Evolutionary conservation across 1,140 invertebrate genomes (phyloP).

Genomic region (Sarcophaga bullata): DNA sequence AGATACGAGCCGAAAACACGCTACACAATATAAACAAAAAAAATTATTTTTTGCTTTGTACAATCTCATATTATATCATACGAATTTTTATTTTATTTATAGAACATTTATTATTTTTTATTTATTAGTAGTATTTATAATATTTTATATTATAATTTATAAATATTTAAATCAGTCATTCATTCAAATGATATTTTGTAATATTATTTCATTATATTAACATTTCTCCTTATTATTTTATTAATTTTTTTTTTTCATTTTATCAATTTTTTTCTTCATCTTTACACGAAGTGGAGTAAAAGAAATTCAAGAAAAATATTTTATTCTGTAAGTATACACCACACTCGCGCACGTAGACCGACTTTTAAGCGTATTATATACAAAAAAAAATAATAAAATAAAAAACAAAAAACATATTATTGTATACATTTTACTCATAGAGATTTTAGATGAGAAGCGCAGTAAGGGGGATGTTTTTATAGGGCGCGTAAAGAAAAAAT

Average conservation of each 20-base stretch:
- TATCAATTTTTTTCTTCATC: neutral
- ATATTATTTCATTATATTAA: neutral
- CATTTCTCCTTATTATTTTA: neutral
- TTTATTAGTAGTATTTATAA: too few species aligned
- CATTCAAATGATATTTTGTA: neutral
- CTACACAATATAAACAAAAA: neutral
- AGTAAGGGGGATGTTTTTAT: slow-evolving; percentile 5
- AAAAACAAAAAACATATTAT: too few species aligned
- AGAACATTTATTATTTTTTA: neutral
- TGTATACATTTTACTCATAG: neutral
- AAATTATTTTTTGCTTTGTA: too few species aligned
- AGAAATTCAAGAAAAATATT: neutral
- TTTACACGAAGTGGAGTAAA: slow-evolving; percentile 4
- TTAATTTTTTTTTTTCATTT: neutral
- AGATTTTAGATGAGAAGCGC: neutral
- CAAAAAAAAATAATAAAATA: neutral
- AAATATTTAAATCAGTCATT: too few species aligned
- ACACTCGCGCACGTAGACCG: slow-evolving; percentile 8
- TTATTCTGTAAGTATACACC: slow-evolving; percentile 7
- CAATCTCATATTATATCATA: too few species aligned
- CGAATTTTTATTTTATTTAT: neutral
- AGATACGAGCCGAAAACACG: neutral
- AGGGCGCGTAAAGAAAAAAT: slow-evolving; percentile 29
- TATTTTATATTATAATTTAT: too few species aligned
- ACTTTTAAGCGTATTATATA: neutral